Percentiles rank a stretch among this genome's conserved stretches.
These are phyloP conservation scores for Bos indicus DNA, from an alignment of 2,113 vertebrate species.

Conservation along the genomic window DNA sequence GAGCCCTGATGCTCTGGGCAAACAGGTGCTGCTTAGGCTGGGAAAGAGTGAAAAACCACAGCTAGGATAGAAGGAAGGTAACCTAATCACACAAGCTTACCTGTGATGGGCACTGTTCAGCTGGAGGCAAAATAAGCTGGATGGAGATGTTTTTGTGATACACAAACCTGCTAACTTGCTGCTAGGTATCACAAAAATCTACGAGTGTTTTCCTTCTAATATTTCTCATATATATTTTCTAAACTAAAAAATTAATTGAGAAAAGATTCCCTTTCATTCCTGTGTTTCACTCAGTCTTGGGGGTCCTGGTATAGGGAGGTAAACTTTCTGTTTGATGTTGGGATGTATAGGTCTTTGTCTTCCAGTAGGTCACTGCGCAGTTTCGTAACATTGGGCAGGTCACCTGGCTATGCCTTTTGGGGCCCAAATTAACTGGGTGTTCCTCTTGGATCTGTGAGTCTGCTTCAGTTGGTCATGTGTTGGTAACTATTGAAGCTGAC, in stretches of 20 bases:
- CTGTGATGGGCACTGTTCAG: background rate
- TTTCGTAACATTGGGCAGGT: background rate
- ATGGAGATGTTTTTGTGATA: background rate
- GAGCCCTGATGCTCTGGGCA: background rate
- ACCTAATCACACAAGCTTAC: background rate
- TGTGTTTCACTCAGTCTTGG: background rate
- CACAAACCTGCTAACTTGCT: background rate
- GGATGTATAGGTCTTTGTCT: background rate
- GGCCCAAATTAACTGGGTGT: background rate
- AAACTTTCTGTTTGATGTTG: background rate
- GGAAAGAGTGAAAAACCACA: background rate
- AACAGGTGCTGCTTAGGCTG: background rate
- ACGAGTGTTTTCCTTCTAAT: background rate
- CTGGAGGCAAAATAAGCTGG: background rate
- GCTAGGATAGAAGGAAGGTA: background rate
- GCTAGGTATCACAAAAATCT: background rate
- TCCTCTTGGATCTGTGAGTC: background rate
- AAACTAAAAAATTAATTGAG: background rate
- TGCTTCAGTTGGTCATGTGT: background rate
- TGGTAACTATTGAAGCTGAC: background rate
- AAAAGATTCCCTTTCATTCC: background rate
- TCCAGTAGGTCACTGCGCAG: background rate
- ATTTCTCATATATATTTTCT: conserved; percentile 3
- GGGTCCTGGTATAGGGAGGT: background rate
- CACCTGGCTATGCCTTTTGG: background rate